Percentiles rank a stretch among this genome's conserved stretches.
Evolutionary conservation across 2,888 invertebrate genomes (phyloP).

Genomic region (Tolmerus cingulatus): DNA sequence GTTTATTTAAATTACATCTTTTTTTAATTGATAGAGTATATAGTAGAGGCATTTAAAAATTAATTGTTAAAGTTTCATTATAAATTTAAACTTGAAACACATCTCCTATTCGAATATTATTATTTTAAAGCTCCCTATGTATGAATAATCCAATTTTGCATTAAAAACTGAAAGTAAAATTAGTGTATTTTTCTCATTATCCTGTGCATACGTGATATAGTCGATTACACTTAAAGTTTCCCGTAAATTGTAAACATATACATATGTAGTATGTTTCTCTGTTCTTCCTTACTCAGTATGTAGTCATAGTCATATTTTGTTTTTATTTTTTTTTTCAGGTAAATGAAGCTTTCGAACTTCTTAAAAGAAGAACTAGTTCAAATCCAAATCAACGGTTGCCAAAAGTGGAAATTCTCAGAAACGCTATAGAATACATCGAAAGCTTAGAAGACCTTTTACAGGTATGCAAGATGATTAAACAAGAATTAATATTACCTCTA

Average conservation of each 20-base stretch:
- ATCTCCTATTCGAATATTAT: too few relatives aligned
- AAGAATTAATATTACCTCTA: neutral
- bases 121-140: too few relatives aligned
- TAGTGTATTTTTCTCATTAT: too few relatives aligned
- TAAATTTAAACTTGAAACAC: neutral
- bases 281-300: too few relatives aligned
- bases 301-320: neutral
- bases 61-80: neutral
- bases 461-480: constrained; percentile 57
- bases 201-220: too few relatives aligned
- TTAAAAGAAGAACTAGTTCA: constrained; percentile 90
- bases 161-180: too few relatives aligned
- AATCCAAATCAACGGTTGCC: constrained; percentile 96
- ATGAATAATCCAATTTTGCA: too few relatives aligned
- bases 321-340: constrained; percentile 69
- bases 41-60: neutral
- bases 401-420: constrained; percentile 95
- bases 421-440: constrained; percentile 98
- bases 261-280: too few relatives aligned
- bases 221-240: too few relatives aligned
- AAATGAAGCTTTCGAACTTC: constrained; percentile 96
- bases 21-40: too few relatives aligned
- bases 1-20: too few relatives aligned
- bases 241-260: too few relatives aligned
- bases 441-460: constrained; percentile 84